Base-by-base conservation (phyloP, 2,888 invertebrate genomes). In the Coecobrya sp. region DNA sequence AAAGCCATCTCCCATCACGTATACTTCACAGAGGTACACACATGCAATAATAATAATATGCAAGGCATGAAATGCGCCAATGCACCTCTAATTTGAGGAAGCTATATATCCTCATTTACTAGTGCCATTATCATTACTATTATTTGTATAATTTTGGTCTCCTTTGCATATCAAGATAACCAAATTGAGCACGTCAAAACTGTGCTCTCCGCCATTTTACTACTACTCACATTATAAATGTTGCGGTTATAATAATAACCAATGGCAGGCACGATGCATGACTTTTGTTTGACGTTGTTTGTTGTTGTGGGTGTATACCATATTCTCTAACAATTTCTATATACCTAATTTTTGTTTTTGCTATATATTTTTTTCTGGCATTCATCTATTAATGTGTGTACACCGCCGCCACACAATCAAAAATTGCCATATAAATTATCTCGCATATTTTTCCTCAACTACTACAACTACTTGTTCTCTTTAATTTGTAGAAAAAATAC, bases 221-320 rank as follows among this genome's bases (percentile, higher is more conserved):
- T 52, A 45, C 45, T 59, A 85, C 85, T 73, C 84, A 82, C 70
- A 81, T 36, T 79, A 79, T 42, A 42, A 79, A 79, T 49, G 25
- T 52, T 52, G 49, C 52, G 5, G 49, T 49, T 45, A 13, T 49
- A 27, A 79, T 59, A 59, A 87, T 27, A 55, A 88, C 65, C 68
- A 45, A 65, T 27, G 22, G 49, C 85, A 59, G 13, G 19, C 36
- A 5, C 22, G 19, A 52, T 5, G 19, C 79, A 19, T 52, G 49
- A 79, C 42, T 73, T 49, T 49, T 79, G 79, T 52, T 49, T 49
- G 42, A 45, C 25, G 52, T 62, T 76, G 27, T n/a, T 55, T 42
- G 68, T 19, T 79, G 86, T 91, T 91, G 90, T 91, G 90, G 90
- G 90, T 91, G 90, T 91, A 91, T 79, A 79, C 70, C 86, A 85